phyloP scores from a whole-genome alignment of 1,140 invertebrate genomes.

The Antheraea mylitta region DNA sequence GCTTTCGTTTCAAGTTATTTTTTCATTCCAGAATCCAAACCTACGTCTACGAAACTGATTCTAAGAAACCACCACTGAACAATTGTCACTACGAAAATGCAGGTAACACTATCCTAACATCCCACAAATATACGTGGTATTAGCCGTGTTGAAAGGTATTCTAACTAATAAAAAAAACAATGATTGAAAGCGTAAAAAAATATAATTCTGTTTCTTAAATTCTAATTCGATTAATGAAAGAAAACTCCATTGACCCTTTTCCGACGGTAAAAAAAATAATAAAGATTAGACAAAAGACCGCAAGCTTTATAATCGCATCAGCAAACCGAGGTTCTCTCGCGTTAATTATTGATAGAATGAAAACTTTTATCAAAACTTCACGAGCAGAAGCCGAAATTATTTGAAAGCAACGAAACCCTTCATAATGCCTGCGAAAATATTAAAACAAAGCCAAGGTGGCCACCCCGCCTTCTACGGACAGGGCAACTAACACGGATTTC shows the following conservation, averaged over 20 bases:
- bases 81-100: no score
- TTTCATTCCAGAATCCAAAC: no score
- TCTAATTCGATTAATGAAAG: slow-evolving; percentile 39
- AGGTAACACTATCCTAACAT: no score
- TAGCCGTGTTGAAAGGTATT: no score
- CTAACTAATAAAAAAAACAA: slow-evolving; percentile 8
- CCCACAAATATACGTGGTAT: no score
- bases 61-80: no score
- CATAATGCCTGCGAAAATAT: slow-evolving; percentile 78
- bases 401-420: slow-evolving; percentile 77
- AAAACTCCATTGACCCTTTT: slow-evolving; percentile 23
- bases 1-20: no score
- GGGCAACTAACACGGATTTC: slow-evolving; percentile 46
- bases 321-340: slow-evolving; percentile 55
- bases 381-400: slow-evolving; percentile 76
- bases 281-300: slow-evolving; percentile 56
- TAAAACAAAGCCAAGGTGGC: slow-evolving; percentile 77
- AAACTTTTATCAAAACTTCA: slow-evolving; percentile 79
- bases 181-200: slow-evolving; percentile 18
- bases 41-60: no score
- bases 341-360: slow-evolving; percentile 79
- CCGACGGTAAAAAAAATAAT: slow-evolving; percentile 43
- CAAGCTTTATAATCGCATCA: slow-evolving; percentile 74
- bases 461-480: slow-evolving; percentile 61
- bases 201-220: slow-evolving; percentile 24